Evolutionary conservation across 2,888 invertebrate genomes (phyloP).

Genomic region (Theretra japonica): DNA sequence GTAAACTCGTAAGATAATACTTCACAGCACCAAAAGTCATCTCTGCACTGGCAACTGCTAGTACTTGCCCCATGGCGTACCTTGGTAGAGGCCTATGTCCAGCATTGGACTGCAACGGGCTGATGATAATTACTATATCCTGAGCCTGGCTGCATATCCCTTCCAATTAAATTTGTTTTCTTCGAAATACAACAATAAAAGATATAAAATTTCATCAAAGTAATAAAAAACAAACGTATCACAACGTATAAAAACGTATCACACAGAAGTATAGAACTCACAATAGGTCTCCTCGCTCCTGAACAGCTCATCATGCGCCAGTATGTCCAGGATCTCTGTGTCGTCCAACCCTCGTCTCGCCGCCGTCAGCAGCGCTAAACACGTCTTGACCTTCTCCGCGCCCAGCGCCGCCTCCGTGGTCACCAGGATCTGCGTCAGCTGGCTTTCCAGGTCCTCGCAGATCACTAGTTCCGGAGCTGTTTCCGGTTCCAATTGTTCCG

Average conservation of each 20-base stretch:
- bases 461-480: conserved; percentile 70
- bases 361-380: conserved; percentile 89
- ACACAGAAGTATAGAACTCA: conserved; percentile 59
- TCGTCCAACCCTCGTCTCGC: conserved; percentile 92
- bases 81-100: too few species aligned
- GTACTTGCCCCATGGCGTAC: too few species aligned
- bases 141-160: too few species aligned
- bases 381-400: conserved; percentile 86
- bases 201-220: too few species aligned
- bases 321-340: conserved; percentile 90
- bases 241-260: background rate
- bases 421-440: conserved; percentile 87
- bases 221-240: too few species aligned
- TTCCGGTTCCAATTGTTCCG: conserved; percentile 73
- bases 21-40: too few species aligned
- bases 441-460: conserved; percentile 82
- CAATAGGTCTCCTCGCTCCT: conserved; percentile 87
- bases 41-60: too few species aligned
- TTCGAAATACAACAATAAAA: too few species aligned
- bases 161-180: too few species aligned
- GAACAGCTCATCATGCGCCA: conserved; percentile 87
- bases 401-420: conserved; percentile 88
- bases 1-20: too few species aligned
- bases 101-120: too few species aligned
- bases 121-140: too few species aligned